These are phyloP conservation scores for Acronicta alni DNA, from an alignment of 2,888 invertebrate species.

Conservation along the genomic window DNA sequence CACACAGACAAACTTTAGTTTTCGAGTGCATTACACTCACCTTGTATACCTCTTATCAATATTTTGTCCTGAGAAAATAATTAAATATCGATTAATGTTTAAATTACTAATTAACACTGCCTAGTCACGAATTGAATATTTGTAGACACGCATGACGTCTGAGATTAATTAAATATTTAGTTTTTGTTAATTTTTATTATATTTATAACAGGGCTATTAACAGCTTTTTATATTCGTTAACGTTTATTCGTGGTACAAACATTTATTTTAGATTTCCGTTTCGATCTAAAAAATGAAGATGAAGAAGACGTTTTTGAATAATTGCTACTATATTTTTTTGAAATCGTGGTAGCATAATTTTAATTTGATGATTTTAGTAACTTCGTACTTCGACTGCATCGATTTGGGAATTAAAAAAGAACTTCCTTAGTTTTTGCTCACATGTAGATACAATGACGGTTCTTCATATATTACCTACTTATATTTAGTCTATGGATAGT, in stretches of 20 bases:
- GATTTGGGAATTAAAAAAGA: not conserved
- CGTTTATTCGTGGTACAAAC: slow-evolving; percentile 29
- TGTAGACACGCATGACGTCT: slow-evolving; percentile 11
- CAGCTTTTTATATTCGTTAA: slow-evolving; percentile 25
- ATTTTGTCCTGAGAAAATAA: slow-evolving; percentile 22
- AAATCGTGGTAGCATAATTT: slow-evolving; percentile 23
- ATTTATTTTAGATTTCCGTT: slow-evolving; percentile 45
- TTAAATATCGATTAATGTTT: slow-evolving; percentile 42
- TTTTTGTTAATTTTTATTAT: slow-evolving; percentile 25
- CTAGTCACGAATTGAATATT: slow-evolving; percentile 39
- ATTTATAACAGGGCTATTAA: slow-evolving; percentile 30
- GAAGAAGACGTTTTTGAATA: slow-evolving; percentile 26
- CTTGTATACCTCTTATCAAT: slow-evolving; percentile 1
- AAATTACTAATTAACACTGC: slow-evolving; percentile 42
- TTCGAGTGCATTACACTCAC: not conserved
- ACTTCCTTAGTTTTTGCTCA: not conserved
- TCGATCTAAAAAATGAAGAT: slow-evolving; percentile 29
- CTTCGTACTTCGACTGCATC: not conserved
- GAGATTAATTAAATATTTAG: slow-evolving; percentile 15
- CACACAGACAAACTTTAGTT: too few species aligned
- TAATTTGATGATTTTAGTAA: not conserved
- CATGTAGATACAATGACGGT: too few species aligned
- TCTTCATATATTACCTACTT: too few species aligned
- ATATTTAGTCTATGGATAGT: too few species aligned
- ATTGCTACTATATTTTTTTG: slow-evolving; percentile 25